Evolutionary conservation across 2,888 invertebrate species (phyloP).

Genomic region (Neelides folsomi): DNA sequence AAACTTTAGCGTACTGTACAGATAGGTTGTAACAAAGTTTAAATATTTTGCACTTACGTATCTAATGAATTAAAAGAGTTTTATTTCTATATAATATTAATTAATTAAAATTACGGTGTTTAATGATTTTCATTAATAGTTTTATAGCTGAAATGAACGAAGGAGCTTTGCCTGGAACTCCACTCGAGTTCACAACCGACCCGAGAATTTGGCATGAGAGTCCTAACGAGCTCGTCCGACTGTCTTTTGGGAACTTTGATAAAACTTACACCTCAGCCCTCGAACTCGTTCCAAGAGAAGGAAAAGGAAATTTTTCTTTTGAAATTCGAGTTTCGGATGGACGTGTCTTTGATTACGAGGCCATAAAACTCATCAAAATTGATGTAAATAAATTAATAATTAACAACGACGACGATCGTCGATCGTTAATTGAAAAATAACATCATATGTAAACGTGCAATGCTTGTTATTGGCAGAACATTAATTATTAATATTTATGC

Average conservation of each 20-base stretch:
- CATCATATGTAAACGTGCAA: no score
- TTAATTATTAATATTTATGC: no score
- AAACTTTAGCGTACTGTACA: no score
- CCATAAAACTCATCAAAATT: constrained; percentile 57
- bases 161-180: constrained; percentile 13
- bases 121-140: no score
- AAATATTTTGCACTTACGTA: no score
- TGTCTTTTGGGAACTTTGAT: constrained; percentile 12
- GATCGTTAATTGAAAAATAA: constrained; percentile 3
- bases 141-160: no score
- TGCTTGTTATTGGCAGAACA: no score
- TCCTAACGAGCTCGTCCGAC: constrained; percentile 21
- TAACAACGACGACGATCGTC: no score
- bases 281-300: constrained; percentile 69
- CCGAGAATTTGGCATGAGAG: constrained; percentile 24
- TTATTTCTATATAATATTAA: no score
- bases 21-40: no score
- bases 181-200: constrained; percentile 14
- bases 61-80: no score
- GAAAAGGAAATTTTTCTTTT: constrained; percentile 64
- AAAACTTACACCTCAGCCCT: constrained; percentile 41
- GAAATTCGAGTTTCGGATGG: constrained; percentile 71
- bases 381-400: constrained; percentile 43
- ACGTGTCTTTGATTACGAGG: constrained; percentile 69
- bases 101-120: no score